Evolutionary conservation across 2,888 invertebrate genomes (phyloP).

Genomic region (Drosophila longiperda): DNA sequence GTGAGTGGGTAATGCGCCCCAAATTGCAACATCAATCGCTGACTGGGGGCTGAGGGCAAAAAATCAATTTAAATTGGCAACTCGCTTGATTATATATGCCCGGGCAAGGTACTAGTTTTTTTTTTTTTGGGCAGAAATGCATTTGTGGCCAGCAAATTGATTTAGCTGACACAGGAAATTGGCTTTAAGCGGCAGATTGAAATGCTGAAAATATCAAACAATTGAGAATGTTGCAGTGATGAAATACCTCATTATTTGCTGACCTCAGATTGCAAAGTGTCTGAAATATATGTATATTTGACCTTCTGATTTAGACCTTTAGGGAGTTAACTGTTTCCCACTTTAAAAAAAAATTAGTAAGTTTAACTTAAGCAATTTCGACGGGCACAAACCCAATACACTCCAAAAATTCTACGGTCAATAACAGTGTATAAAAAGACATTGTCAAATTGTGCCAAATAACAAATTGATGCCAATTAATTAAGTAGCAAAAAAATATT

Average conservation of each 20-base stretch:
- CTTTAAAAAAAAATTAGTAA: not conserved
- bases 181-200: constrained; percentile 31
- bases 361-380: not conserved
- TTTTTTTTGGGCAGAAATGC: constrained; percentile 21
- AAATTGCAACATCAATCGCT: constrained; percentile 76
- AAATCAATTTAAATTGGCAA: constrained; percentile 69
- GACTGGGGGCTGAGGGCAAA: constrained; percentile 17
- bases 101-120: constrained; percentile 20
- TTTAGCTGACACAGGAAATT: constrained; percentile 32
- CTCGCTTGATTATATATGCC: constrained; percentile 55
- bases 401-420: not conserved
- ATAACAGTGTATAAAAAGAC: not conserved
- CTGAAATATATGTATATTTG: not conserved
- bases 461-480: constrained; percentile 8
- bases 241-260: not conserved
- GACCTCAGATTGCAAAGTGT: not conserved
- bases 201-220: constrained; percentile 15
- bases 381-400: not conserved
- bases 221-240: not conserved
- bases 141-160: constrained; percentile 41
- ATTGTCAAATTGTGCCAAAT: not conserved
- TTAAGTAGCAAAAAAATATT: not conserved
- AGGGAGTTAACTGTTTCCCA: not conserved
- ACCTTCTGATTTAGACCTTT: not conserved
- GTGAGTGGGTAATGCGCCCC: constrained; percentile 75